Evolutionary conservation across 2,797 vertebrate genomes (phyloP), one percentile per base, ranked within the genome.

Genomic region (Semaprochilodus insignis): DNA sequence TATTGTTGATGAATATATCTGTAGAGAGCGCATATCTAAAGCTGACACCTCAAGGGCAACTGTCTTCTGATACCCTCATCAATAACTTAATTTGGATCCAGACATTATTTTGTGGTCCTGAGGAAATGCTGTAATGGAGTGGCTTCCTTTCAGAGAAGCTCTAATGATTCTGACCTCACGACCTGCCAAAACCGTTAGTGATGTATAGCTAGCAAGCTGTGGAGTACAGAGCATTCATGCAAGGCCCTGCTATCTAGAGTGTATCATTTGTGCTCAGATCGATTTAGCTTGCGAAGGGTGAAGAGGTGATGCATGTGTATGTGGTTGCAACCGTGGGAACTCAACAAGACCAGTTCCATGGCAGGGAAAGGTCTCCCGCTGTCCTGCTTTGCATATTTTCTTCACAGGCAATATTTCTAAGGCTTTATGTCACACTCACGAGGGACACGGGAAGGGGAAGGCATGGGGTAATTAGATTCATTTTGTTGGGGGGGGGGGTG

Each of bases 261-360:
- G 65, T 21, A 73, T 75, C 62, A 52, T 63, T 81, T 34, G 4
- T 70, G 11, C 63, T 66, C 21, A 10, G 34, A 86, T 84, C 69
- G 36, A 88, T 86, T 83, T 65, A 34, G 17, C 65, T 76, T 23
- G 48, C 21, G 77, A 55, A 52, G 27, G 83, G 60, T 66, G 72
- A 69, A 83, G 77, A 78, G 81, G 63, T 74, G 65, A 83, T 84
- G 55, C 80, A 86, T 83, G 77, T 77, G 74, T 73, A 82, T 62
- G 44, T 75, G 55, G 34, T 11, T 74, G 67, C 72, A 78, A 31
- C 67, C 55, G 55, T 21, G 54, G 21, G 31, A 77, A 78, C 55
- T 51, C 4, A 15, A 66, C 31, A 52, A 71, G 63, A 69, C 25
- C 25, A 5, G 31, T 34, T 74, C 69, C 48, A 16, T 15, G 48